These are phyloP conservation scores for Choristoneura rosaceana DNA, from an alignment of 2,888 invertebrate species.

Conservation along the genomic window DNA sequence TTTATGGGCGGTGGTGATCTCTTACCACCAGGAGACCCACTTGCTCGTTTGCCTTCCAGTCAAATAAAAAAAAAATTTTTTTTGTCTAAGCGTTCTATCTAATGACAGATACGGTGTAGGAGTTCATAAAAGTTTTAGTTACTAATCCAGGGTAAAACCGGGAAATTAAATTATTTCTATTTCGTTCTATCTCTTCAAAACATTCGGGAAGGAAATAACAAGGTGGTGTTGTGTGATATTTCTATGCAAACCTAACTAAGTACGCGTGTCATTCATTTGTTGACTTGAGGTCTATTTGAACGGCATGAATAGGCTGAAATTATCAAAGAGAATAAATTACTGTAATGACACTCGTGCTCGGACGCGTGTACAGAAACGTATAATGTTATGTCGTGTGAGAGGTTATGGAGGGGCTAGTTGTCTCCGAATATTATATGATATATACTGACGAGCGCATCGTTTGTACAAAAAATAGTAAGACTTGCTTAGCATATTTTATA, in stretches of 20 bases:
- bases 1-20: no score
- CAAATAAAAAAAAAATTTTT: no score
- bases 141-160: background rate
- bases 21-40: no score
- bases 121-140: slow-evolving; percentile 12
- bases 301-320: slow-evolving; percentile 8
- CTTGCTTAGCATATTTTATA: no score
- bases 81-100: slow-evolving; percentile 25
- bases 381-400: no score
- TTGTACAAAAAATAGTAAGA: no score
- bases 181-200: background rate
- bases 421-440: no score
- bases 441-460: no score
- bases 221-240: background rate
- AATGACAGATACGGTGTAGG: slow-evolving; percentile 11
- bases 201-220: background rate
- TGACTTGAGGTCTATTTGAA: background rate
- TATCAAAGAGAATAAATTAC: slow-evolving; percentile 7
- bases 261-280: background rate
- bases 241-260: background rate
- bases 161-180: background rate
- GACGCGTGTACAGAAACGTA: no score
- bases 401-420: background rate
- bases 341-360: slow-evolving; percentile 38
- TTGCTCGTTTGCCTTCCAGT: no score